Evolutionary conservation across 2,797 vertebrate genomes (phyloP).

Genomic region (Tangara arthus): DNA sequence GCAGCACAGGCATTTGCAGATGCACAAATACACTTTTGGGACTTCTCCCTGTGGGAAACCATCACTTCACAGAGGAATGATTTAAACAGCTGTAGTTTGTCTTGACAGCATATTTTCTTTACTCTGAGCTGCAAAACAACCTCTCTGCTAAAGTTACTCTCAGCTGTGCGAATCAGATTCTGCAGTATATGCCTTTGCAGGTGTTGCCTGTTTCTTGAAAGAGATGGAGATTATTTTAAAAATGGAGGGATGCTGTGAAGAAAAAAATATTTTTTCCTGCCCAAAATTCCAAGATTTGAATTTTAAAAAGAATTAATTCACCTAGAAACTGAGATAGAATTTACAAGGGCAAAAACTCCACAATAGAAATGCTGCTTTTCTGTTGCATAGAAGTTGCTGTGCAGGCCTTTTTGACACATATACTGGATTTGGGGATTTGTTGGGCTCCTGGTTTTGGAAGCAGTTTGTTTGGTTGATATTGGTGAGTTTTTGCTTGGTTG

Average conservation of each 20-base stretch:
- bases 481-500: not conserved
- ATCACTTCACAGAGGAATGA: slow-evolving; percentile 38
- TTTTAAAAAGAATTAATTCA: not conserved
- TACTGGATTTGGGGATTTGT: not conserved
- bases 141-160: not conserved
- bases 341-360: fast-evolving
- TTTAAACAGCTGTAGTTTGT: slow-evolving; percentile 46
- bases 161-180: slow-evolving; percentile 19
- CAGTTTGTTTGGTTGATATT: not conserved
- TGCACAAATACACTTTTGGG: slow-evolving; percentile 13
- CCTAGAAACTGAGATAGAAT: not conserved
- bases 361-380: not conserved
- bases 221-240: not conserved
- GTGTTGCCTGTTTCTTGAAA: not conserved
- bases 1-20: slow-evolving; percentile 3
- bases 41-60: not conserved
- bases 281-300: not conserved
- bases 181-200: slow-evolving; percentile 8
- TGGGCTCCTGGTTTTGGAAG: not conserved
- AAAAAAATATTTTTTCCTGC: not conserved
- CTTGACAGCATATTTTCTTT: slow-evolving; percentile 40
- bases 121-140: slow-evolving; percentile 41
- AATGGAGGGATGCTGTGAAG: not conserved
- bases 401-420: not conserved
- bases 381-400: not conserved